A percentile compares a stretch with the other conserved stretches of the same genome.
Conservation (phyloP, 2,113 vertebrate species). For the Perca schrenkii region DNA sequence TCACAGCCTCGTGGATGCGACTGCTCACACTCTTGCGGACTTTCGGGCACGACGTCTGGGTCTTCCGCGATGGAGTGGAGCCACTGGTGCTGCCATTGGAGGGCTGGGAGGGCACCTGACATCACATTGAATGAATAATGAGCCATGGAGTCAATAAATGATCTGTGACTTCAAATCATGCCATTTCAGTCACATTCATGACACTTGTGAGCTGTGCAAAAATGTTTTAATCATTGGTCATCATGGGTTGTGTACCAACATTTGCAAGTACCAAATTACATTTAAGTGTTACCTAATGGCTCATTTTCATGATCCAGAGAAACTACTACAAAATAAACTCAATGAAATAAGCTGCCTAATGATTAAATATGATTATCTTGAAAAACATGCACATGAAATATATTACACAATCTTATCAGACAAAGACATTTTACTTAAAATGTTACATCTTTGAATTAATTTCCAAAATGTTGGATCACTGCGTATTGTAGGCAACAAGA, state of each 20-base stretch:
- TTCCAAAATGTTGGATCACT: neutral
- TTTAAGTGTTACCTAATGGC: neutral
- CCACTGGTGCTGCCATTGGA: slow-evolving; percentile 72
- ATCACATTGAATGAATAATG: neutral
- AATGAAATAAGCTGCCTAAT: neutral
- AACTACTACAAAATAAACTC: neutral
- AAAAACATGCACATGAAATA: neutral
- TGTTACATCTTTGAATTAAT: neutral
- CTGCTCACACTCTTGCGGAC: slow-evolving; percentile 94
- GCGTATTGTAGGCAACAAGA: neutral
- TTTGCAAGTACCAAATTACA: neutral
- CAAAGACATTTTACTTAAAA: too few species aligned
- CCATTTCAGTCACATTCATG: neutral
- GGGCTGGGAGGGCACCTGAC: slow-evolving; percentile 63
- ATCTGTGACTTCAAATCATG: neutral
- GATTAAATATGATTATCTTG: neutral
- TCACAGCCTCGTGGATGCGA: slow-evolving; percentile 94
- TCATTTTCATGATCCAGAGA: neutral
- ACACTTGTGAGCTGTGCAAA: neutral
- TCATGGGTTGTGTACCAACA: too few species aligned
- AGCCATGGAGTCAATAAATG: neutral
- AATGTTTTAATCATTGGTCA: too few species aligned
- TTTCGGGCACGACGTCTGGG: slow-evolving; percentile 87
- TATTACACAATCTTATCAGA: neutral
- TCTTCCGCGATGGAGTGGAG: slow-evolving; percentile 85